Evolutionary conservation across 37 sponge, comb jelly and placozoan genomes (phyloP).

Genomic region (Haliclona indistincta): DNA sequence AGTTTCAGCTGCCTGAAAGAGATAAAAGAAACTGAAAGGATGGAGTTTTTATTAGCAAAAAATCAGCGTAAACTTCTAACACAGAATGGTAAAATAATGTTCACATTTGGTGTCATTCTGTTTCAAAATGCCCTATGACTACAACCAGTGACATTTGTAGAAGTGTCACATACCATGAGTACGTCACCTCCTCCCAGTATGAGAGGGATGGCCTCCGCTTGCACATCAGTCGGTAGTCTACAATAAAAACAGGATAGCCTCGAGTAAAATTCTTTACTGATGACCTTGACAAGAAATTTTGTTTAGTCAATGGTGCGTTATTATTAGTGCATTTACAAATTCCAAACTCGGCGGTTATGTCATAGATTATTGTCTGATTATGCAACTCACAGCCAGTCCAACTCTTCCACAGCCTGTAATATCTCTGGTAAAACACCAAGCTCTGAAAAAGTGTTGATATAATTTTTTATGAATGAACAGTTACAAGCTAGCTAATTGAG

Average conservation of each 20-base stretch:
- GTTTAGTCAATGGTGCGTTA: neutral
- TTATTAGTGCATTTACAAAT: neutral
- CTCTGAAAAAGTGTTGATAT: constrained; percentile 37
- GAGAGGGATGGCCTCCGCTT: constrained; percentile 94
- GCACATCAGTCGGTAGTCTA: constrained; percentile 94
- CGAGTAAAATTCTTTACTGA: neutral
- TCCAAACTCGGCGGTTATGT: no score
- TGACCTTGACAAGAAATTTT: neutral
- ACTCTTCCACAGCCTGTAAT: constrained; percentile 81
- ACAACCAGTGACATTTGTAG: neutral
- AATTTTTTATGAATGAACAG: neutral
- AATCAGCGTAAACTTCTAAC: no score
- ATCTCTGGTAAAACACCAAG: constrained; percentile 92
- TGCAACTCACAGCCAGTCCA: constrained; percentile 90
- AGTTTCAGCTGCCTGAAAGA: constrained; percentile 90
- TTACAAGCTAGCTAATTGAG: neutral
- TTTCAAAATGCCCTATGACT: no score
- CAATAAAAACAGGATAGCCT: no score
- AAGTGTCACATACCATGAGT: constrained; percentile 68
- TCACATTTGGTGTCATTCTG: no score
- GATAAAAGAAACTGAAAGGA: neutral
- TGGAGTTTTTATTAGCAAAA: no score
- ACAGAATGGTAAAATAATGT: no score
- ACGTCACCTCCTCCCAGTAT: constrained; percentile 97
- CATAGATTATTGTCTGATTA: neutral